A percentile compares a stretch with the other conserved stretches of the same genome.
These are phyloP conservation scores for Phymanthus crucifer DNA, from an alignment of 92 coral and sea anemone genomes.

Conservation along the genomic window DNA sequence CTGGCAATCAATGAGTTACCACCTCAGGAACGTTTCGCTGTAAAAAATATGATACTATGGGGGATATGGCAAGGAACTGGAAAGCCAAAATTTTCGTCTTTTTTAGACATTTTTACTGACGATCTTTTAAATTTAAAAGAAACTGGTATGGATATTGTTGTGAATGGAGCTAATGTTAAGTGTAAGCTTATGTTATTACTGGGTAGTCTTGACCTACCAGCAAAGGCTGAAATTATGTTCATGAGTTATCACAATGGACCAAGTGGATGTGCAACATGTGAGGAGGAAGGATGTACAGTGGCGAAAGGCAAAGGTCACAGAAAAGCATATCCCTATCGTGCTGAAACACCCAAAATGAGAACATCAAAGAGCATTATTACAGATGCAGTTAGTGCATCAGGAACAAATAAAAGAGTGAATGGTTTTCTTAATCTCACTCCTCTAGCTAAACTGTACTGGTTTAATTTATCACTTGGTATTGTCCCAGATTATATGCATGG, in stretches of 20 bases:
- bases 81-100: constrained; percentile 41
- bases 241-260: constrained; percentile 61
- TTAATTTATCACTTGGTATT: constrained; percentile 46
- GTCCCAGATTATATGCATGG: constrained; percentile 68
- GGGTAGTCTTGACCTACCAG: constrained; percentile 49
- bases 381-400: constrained; percentile 28
- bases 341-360: constrained; percentile 23
- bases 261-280: constrained; percentile 47
- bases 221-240: constrained; percentile 44
- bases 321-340: constrained; percentile 40
- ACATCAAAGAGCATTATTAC: constrained; percentile 24
- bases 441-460: constrained; percentile 38
- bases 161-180: constrained; percentile 1
- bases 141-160: neutral
- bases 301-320: constrained; percentile 60
- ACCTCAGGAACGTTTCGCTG: constrained; percentile 22
- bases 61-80: constrained; percentile 56
- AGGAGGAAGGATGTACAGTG: constrained; percentile 42
- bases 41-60: constrained; percentile 43
- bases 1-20: constrained; percentile 59
- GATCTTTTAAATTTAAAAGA: constrained; percentile 25
- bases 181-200: constrained; percentile 35
- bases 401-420: constrained; percentile 31
- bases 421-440: constrained; percentile 42
- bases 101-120: constrained; percentile 35